Evolutionary conservation across 2,113 vertebrate species (phyloP).

Genomic region (Malurus melanocephalus): DNA sequence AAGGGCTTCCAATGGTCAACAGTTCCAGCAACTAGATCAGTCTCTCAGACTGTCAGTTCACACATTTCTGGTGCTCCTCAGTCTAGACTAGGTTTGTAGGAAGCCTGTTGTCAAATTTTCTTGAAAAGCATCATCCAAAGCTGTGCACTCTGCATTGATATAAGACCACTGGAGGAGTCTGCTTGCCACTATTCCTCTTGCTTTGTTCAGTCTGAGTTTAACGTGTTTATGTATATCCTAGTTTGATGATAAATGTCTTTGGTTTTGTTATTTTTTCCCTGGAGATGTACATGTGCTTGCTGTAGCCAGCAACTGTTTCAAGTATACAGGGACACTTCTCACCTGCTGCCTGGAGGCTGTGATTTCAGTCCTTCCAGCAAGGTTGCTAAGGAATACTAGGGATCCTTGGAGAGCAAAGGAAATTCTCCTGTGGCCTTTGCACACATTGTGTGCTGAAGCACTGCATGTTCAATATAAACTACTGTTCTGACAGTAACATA

Average conservation of each 20-base stretch:
- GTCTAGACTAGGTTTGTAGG: background rate
- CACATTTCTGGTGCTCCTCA: background rate
- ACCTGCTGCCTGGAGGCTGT: background rate
- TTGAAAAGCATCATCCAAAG: background rate
- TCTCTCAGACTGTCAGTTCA: background rate
- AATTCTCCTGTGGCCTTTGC: constrained; percentile 46
- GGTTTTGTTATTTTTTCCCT: background rate
- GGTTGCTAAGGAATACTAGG: constrained; percentile 46
- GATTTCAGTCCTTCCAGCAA: constrained; percentile 17
- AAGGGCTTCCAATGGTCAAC: background rate
- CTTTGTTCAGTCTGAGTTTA: background rate
- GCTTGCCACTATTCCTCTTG: background rate
- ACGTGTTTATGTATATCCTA: background rate
- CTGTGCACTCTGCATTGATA: background rate
- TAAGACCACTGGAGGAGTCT: background rate
- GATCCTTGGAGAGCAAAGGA: constrained; percentile 27
- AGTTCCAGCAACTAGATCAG: background rate
- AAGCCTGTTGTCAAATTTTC: background rate
- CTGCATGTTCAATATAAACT: background rate
- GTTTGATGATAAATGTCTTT: background rate
- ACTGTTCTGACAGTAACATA: background rate
- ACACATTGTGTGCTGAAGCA: background rate
- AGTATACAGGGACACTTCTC: background rate
- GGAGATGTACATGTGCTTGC: background rate
- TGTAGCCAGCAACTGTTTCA: background rate